A percentile compares a stretch with the other conserved stretches of the same genome.
These are phyloP conservation scores for Oceanodroma leucorhoa DNA, from an alignment of 2,797 vertebrate genomes.

Conservation along the genomic window DNA sequence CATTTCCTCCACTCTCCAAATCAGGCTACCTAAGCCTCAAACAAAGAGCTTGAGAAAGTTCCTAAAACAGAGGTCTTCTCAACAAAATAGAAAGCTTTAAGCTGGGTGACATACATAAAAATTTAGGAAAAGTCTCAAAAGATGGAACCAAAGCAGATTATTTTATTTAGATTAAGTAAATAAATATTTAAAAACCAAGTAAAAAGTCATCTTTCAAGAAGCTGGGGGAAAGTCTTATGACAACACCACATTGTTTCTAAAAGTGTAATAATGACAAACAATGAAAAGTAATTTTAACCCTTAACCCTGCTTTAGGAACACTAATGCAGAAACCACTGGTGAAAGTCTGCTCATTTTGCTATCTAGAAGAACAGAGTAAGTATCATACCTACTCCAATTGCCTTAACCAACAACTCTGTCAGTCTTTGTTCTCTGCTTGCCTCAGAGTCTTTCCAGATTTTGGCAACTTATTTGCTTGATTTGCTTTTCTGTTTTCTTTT, in stretches of 20 bases:
- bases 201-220: neutral
- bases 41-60: neutral
- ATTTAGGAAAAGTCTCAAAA: neutral
- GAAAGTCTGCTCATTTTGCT: neutral
- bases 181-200: neutral
- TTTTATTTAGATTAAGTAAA: neutral
- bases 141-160: neutral
- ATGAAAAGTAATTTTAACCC: neutral
- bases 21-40: neutral
- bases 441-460: neutral
- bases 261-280: neutral
- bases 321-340: neutral
- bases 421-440: neutral
- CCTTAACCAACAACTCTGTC: neutral
- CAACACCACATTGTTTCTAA: neutral
- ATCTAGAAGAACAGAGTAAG: neutral
- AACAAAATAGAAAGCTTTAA: neutral
- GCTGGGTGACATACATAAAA: accelerated
- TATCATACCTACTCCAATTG: neutral
- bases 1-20: neutral
- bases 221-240: neutral
- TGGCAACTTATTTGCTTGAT: neutral
- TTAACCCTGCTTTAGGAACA: neutral
- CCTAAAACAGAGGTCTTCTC: neutral
- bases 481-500: neutral